Percentiles rank a stretch among this genome's conserved stretches.
phyloP scores from a whole-genome alignment of 1,140 invertebrate species.

The Chionoecetes opilio region DNA sequence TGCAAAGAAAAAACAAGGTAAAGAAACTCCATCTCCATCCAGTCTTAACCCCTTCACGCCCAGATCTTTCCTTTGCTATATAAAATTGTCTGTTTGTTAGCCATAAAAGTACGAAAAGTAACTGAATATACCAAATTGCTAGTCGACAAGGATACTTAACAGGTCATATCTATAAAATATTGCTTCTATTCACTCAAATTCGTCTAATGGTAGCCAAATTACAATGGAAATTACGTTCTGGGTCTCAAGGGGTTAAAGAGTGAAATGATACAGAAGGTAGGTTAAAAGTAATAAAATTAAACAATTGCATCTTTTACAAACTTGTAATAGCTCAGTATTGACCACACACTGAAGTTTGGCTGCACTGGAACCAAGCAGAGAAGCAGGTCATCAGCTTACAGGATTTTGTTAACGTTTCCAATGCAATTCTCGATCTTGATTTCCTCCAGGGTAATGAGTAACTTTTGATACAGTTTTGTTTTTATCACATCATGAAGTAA shows the following conservation, averaged over 20 bases:
- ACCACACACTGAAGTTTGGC: conserved; percentile 71
- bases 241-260: too few species aligned
- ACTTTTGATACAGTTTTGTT: conserved; percentile 45
- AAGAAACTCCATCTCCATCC: conserved; percentile 46
- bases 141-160: too few species aligned
- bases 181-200: too few species aligned
- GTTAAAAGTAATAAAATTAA: conserved; percentile 64
- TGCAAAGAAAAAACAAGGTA: conserved; percentile 46
- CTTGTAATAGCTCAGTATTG: conserved; percentile 69
- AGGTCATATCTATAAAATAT: too few species aligned
- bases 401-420: conserved; percentile 43
- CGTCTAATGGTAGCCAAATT: too few species aligned
- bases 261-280: conserved; percentile 46
- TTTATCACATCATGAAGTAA: conserved; percentile 44
- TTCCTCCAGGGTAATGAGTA: not conserved
- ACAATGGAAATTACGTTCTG: too few species aligned
- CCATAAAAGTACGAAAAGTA: too few species aligned
- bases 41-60: too few species aligned
- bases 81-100: too few species aligned
- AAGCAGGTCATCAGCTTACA: conserved; percentile 71
- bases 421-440: conserved; percentile 37
- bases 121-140: too few species aligned
- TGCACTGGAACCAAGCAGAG: conserved; percentile 72
- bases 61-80: too few species aligned
- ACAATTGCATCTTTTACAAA: conserved; percentile 59